These are phyloP conservation scores for Linnaemya vulpina DNA, from an alignment of 2,888 invertebrate genomes.

Conservation along the genomic window DNA sequence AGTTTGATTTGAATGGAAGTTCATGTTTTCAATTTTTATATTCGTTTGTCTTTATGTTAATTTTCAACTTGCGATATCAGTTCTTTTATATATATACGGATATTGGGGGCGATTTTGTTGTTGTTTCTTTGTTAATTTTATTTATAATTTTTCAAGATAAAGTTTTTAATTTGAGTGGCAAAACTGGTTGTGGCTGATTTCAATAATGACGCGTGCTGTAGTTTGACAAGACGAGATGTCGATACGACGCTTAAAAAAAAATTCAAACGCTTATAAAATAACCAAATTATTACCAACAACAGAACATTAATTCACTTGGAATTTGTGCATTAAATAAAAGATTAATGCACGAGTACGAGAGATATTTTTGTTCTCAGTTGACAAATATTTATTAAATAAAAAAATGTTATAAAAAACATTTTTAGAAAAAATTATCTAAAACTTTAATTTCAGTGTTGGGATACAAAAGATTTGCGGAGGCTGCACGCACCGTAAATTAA, in stretches of 20 bases:
- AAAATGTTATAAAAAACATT: no score
- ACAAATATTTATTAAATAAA: no score
- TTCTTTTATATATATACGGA: conserved; percentile 9
- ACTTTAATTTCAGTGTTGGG: no score
- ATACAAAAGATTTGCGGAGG: no score
- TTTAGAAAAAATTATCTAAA: no score
- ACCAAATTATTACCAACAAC: background rate
- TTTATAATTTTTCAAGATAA: conserved; percentile 52
- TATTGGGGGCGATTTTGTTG: conserved; percentile 57
- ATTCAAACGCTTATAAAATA: background rate
- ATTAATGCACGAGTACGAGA: no score
- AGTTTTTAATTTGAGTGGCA: conserved; percentile 56
- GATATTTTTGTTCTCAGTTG: no score
- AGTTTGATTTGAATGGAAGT: conserved; percentile 61
- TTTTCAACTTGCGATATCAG: conserved; percentile 50
- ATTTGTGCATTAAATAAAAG: background rate
- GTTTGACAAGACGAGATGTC: conserved; percentile 31
- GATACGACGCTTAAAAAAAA: background rate
- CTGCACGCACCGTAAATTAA: background rate
- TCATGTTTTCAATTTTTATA: conserved; percentile 30
- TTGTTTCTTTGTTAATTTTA: conserved; percentile 15
- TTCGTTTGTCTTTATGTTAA: conserved; percentile 55
- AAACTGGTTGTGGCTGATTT: conserved; percentile 53
- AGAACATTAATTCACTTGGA: background rate
- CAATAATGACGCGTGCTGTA: conserved; percentile 66